phyloP scores from a whole-genome alignment of 2,113 vertebrate genomes.

The Phylloscopus trochilus region DNA sequence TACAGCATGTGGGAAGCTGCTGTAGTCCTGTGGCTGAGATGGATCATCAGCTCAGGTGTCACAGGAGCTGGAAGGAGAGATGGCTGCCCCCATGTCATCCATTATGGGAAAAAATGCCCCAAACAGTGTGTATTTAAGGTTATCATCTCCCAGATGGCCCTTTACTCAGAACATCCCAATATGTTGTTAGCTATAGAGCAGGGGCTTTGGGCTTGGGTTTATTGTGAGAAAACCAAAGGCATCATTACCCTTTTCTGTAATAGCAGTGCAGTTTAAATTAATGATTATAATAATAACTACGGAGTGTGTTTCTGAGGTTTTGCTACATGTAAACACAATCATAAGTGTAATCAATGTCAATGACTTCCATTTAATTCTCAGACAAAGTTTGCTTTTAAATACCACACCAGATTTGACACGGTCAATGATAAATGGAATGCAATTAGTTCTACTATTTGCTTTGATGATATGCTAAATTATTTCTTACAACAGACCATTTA shows the following conservation, averaged over 20 bases:
- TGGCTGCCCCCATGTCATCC: background rate
- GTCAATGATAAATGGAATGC: conserved; percentile 42
- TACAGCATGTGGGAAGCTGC: background rate
- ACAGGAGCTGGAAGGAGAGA: background rate
- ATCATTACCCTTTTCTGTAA: background rate
- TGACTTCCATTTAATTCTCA: conserved; percentile 33
- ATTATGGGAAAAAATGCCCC: background rate
- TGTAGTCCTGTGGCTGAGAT: background rate
- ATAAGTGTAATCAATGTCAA: conserved; percentile 5
- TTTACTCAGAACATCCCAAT: background rate
- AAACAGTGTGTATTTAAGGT: background rate
- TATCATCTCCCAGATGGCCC: background rate
- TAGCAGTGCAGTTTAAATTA: background rate
- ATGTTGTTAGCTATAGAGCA: background rate
- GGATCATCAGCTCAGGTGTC: background rate
- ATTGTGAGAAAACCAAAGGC: background rate
- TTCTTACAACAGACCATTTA: conserved; percentile 60
- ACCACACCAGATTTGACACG: conserved; percentile 22
- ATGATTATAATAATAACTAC: background rate
- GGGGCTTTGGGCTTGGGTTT: background rate
- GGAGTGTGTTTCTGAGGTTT: background rate
- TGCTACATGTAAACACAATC: background rate
- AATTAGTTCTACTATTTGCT: conserved; percentile 63
- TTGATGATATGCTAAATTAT: conserved; percentile 61
- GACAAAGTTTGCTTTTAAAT: conserved; percentile 49